Evolutionary conservation across 2,797 vertebrate genomes (phyloP), one percentile per base, ranked within the genome.

Genomic region (Fundulus diaphanus): DNA sequence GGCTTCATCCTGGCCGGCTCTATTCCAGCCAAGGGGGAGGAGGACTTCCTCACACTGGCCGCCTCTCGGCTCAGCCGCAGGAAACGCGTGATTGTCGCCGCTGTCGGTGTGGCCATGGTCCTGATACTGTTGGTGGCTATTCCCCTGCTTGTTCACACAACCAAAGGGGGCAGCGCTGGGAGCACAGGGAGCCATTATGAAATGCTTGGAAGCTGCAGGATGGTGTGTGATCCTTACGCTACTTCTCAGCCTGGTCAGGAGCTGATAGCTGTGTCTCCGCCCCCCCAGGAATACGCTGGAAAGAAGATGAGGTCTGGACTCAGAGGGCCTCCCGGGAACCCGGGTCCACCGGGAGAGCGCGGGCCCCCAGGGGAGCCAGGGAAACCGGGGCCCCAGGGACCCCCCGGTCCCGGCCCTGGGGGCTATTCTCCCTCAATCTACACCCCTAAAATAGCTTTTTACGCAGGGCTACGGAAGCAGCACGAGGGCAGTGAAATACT

Each of bases 91-190:
- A 97, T 97, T 2, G 97, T 96, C 67, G 97, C 96, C 49, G 98
- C 96, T 73, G 94, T 98, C 75, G 98, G 97, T 86, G 97, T 99
- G 93, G 97, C 96, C 89, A 99, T 99, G 97, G 97, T 99, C 81
- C 94, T 99, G 49, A 93, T 99, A 83, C 94, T 99, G 73, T 93
- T 99, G 83, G 96, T 99, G 85, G 97, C 98, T 90, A 99, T 99
- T 90, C 98, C 98, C 48, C 92, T 99, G 90, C 95, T 99, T 92
- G 98, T 99, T 82, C 97, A 97, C 92, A 97, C 96, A 88, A 97
- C 97, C 85, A 97, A 97, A 90, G 94, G 93, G 67, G 94, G 92
- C 11, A 96, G 94, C 42, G 91, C 93, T n/a, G 93, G 93, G 79
- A 87, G 75, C 46, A 82, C 87, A 56, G 94, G 95, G 33, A 95